phyloP scores from a whole-genome alignment of 2,113 vertebrate genomes.

The Dasyornis broadbenti region DNA sequence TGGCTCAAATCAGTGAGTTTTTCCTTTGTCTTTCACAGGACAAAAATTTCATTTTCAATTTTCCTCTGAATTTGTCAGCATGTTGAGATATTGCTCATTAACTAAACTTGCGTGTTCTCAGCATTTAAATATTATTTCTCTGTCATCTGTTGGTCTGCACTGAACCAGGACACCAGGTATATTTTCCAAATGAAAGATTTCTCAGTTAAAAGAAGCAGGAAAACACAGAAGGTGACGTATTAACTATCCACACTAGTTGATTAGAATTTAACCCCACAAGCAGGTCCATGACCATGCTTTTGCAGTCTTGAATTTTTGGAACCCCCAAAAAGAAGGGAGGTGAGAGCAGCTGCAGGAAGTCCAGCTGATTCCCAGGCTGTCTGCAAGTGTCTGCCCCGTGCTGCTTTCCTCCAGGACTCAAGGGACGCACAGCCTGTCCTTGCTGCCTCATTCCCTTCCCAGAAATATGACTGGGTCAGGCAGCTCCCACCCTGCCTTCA shows the following conservation, averaged over 20 bases:
- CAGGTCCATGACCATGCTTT: rapidly evolving
- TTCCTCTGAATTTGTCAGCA: neutral
- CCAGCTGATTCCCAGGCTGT: neutral
- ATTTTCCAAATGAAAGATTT: neutral
- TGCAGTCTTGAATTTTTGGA: neutral
- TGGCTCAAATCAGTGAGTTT: neutral
- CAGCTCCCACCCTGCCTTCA: neutral
- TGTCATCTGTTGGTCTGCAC: neutral
- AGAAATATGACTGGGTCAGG: neutral
- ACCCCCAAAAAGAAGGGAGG: neutral
- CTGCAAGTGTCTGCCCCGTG: rapidly evolving
- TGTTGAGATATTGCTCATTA: neutral
- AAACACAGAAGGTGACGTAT: neutral
- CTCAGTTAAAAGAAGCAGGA: neutral
- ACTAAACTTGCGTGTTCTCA: neutral
- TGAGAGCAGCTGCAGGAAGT: neutral
- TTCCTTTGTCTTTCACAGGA: neutral
- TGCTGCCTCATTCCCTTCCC: neutral
- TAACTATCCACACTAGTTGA: neutral
- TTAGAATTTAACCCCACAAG: neutral
- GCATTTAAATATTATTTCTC: neutral
- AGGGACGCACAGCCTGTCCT: neutral
- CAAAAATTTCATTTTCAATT: neutral
- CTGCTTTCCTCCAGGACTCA: neutral
- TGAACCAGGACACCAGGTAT: neutral